Percentiles rank a stretch among this genome's conserved stretches.
These are phyloP conservation scores for Leptatherina wallacei DNA, from an alignment of 2,797 vertebrate genomes.

Conservation along the genomic window DNA sequence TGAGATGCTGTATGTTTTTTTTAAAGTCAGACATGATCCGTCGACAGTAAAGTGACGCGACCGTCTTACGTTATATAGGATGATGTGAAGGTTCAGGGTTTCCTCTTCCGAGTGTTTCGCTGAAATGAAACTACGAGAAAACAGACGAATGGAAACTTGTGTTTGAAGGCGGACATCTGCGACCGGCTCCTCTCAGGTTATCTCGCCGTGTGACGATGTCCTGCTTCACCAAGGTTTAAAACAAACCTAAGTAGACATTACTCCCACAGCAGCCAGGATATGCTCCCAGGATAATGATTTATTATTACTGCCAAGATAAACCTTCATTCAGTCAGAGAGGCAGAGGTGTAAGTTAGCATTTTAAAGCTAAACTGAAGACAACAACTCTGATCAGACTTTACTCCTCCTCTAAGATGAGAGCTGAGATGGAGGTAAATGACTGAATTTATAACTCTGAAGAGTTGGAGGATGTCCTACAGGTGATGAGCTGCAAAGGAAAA, in stretches of 20 bases:
- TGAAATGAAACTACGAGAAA: conserved; percentile 46
- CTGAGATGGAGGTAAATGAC: background rate
- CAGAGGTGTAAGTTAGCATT: background rate
- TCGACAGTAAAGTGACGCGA: background rate
- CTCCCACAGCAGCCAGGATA: conserved; percentile 54
- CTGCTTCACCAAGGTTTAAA: background rate
- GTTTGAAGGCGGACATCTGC: conserved; percentile 13
- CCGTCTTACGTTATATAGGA: conserved; percentile 25
- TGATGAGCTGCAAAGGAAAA: background rate
- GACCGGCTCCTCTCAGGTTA: background rate
- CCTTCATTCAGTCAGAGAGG: no score
- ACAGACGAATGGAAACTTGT: background rate
- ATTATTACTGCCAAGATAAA: no score
- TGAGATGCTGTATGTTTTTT: conserved; percentile 32
- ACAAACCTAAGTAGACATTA: conserved; percentile 36
- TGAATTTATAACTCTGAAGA: background rate
- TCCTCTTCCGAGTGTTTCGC: conserved; percentile 20
- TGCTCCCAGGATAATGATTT: no score
- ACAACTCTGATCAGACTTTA: background rate
- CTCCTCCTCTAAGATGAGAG: background rate
- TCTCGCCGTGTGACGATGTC: background rate
- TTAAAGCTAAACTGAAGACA: background rate
- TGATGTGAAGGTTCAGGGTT: conserved; percentile 21
- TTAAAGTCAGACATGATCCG: conserved; percentile 26
- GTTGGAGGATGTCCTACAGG: background rate